Evolutionary conservation across 2,888 invertebrate genomes (phyloP).

Genomic region (Eupeodes luniger): DNA sequence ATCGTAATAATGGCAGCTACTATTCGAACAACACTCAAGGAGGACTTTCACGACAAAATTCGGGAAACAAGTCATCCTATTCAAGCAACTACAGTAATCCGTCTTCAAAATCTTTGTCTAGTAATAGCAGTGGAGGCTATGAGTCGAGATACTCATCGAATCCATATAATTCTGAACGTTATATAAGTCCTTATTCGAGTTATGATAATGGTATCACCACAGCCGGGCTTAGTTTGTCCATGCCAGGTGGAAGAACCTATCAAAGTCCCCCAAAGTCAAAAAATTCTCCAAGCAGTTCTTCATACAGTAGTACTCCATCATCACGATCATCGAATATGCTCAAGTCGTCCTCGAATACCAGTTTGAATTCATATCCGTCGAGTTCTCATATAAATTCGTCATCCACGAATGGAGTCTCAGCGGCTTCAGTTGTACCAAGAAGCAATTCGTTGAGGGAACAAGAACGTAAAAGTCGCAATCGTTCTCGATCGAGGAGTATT

Average conservation of each 20-base stretch:
- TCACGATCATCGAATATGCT: constrained; percentile 77
- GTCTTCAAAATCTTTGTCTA: constrained; percentile 54
- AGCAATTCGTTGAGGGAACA: constrained; percentile 84
- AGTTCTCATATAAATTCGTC: constrained; percentile 69
- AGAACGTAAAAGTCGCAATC: constrained; percentile 84
- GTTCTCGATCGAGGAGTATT: constrained; percentile 82
- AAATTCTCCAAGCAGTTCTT: constrained; percentile 79
- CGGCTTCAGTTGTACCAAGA: constrained; percentile 80
- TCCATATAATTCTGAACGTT: constrained; percentile 81
- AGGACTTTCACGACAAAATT: constrained; percentile 58
- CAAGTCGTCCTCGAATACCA: constrained; percentile 82
- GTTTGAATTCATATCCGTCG: constrained; percentile 79
- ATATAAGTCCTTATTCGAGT: constrained; percentile 83
- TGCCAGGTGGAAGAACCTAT: constrained; percentile 72
- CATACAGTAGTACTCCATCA: constrained; percentile 77
- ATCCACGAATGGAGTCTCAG: constrained; percentile 71
- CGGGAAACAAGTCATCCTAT: constrained; percentile 58
- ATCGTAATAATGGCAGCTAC: constrained; percentile 78
- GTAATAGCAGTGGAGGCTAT: constrained; percentile 74
- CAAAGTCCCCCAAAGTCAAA: constrained; percentile 80
- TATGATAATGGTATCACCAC: constrained; percentile 84
- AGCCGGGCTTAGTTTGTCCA: constrained; percentile 82
- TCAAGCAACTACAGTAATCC: constrained; percentile 76
- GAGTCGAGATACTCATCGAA: constrained; percentile 81
- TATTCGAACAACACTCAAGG: constrained; percentile 80